Evolutionary conservation across 2,113 vertebrate genomes (phyloP).

Genomic region (Ceuthmochares aereus): DNA sequence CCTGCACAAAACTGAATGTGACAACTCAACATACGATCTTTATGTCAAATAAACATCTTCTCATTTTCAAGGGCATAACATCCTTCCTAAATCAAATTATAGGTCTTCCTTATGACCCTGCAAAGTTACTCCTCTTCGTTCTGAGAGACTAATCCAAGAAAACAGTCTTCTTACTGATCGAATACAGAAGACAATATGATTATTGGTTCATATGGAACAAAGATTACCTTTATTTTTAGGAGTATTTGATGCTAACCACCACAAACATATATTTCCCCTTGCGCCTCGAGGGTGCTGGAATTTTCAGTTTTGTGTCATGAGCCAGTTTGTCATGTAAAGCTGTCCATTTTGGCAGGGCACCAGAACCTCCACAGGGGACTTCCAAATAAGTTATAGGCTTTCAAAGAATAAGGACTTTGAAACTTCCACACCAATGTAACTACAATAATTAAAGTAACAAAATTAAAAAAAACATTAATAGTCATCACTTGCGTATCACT

Average conservation of each 20-base stretch:
- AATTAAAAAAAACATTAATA: background rate
- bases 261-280: background rate
- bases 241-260: background rate
- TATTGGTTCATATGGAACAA: background rate
- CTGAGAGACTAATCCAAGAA: background rate
- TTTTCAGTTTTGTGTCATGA: fast-evolving
- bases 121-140: background rate
- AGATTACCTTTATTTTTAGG: background rate
- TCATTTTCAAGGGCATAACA: background rate
- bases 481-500: background rate
- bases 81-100: background rate
- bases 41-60: constrained; percentile 14
- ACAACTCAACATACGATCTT: background rate
- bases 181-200: background rate
- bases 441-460: background rate
- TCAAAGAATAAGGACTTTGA: background rate
- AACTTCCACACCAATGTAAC: background rate
- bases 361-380: background rate
- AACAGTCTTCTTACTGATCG: background rate
- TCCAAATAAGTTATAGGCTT: background rate
- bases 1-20: background rate
- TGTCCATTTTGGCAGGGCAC: background rate
- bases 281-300: background rate
- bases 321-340: background rate
- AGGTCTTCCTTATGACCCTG: background rate